Conservation (phyloP, 2,797 vertebrate genomes). For the Phrynocephalus forsythii region DNA sequence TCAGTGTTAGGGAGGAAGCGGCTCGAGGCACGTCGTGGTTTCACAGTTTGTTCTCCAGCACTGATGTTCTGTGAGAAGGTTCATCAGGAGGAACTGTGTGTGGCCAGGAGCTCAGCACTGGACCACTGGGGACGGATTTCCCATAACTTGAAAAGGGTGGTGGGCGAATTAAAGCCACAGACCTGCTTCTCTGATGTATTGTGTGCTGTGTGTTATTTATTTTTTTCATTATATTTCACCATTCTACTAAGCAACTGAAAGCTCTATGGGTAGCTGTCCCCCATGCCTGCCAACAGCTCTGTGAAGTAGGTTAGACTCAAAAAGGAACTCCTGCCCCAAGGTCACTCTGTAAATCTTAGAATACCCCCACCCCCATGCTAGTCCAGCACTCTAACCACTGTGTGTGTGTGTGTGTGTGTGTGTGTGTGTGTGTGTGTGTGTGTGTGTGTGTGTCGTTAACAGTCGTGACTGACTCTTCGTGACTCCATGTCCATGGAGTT, state of each 20-base stretch:
- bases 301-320: not conserved
- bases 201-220: not conserved
- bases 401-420: no score
- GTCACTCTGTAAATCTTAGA: not conserved
- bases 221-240: not conserved
- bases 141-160: no score
- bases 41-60: accelerated
- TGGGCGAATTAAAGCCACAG: no score
- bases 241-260: not conserved
- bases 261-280: not conserved
- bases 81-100: accelerated
- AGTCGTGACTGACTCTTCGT: no score
- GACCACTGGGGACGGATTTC: not conserved
- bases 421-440: no score
- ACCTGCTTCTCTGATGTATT: no score
- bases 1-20: constrained; percentile 3
- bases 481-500: no score
- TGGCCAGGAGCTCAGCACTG: accelerated
- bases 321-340: not conserved
- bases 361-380: no score
- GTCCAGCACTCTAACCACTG: not conserved
- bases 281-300: not conserved
- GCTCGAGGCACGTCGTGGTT: not conserved
- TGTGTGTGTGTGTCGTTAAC: no score
- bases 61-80: not conserved